These are phyloP conservation scores for Notodonta ziczac DNA, from an alignment of 2,888 invertebrate species.

Conservation along the genomic window DNA sequence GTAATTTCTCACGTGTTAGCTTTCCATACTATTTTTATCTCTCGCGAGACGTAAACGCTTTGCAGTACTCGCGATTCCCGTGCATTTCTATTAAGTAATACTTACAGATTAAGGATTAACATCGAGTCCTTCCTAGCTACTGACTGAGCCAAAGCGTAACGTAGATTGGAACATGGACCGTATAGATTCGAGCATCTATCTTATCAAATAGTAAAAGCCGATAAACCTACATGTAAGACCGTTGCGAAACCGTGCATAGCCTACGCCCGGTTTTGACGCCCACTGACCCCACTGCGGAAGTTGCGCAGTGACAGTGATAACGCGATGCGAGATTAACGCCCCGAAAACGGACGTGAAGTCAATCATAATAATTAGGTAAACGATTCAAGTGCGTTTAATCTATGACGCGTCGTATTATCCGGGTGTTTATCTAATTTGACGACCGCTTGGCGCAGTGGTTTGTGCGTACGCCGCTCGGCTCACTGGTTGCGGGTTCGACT, in stretches of 20 bases:
- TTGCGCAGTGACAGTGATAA: slow-evolving; percentile 37
- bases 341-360: neutral
- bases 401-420: too few relatives aligned
- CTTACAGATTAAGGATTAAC: neutral
- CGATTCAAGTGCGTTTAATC: neutral
- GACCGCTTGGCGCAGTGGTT: too few relatives aligned
- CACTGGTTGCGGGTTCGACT: too few relatives aligned
- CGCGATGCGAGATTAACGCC: slow-evolving; percentile 21
- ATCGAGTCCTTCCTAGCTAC: neutral
- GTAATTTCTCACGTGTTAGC: too few relatives aligned
- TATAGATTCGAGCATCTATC: neutral
- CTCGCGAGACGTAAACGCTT: too few relatives aligned
- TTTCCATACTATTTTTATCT: too few relatives aligned
- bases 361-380: neutral
- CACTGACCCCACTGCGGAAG: slow-evolving; percentile 33
- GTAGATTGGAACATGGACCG: slow-evolving; percentile 2
- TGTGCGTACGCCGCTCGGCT: too few relatives aligned
- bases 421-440: too few relatives aligned
- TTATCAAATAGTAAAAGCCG: neutral
- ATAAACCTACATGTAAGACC: slow-evolving; percentile 9
- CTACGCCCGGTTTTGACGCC: slow-evolving; percentile 11
- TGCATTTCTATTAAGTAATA: too few relatives aligned
- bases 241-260: slow-evolving; percentile 29
- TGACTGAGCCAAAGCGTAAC: neutral
- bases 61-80: too few relatives aligned